phyloP scores from a whole-genome alignment of 2,888 invertebrate genomes.

The Drosophila leonis region DNA sequence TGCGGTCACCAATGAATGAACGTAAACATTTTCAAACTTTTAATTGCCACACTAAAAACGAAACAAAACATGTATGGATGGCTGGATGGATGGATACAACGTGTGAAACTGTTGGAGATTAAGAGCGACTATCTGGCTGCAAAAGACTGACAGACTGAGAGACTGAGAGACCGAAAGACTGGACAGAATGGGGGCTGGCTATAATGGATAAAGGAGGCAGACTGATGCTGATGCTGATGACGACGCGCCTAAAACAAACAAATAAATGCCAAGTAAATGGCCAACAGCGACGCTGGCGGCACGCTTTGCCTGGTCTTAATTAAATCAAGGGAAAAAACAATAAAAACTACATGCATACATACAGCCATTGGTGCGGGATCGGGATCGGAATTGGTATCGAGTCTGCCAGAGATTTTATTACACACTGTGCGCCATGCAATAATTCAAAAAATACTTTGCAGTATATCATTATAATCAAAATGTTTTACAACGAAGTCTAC shows the following conservation, averaged over 20 bases:
- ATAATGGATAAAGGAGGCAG: slow-evolving; percentile 19
- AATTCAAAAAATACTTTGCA: slow-evolving; percentile 77
- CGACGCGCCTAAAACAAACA: slow-evolving; percentile 80
- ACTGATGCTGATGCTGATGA: slow-evolving; percentile 45
- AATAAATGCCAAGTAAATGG: slow-evolving; percentile 75
- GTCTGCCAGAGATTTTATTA: slow-evolving; percentile 66
- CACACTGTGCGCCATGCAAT: slow-evolving; percentile 63
- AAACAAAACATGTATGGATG: slow-evolving; percentile 22
- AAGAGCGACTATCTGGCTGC: slow-evolving; percentile 52
- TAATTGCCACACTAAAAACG: slow-evolving; percentile 74
- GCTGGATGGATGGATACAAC: slow-evolving; percentile 35
- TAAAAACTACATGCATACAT: slow-evolving; percentile 55
- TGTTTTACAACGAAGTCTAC: slow-evolving; percentile 38
- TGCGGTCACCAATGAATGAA: slow-evolving; percentile 72
- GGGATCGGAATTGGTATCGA: slow-evolving; percentile 26
- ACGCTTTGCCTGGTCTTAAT: slow-evolving; percentile 75
- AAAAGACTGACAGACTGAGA: slow-evolving; percentile 15
- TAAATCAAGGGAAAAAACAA: slow-evolving; percentile 75
- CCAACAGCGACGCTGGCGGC: slow-evolving; percentile 69
- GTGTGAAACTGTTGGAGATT: slow-evolving; percentile 68
- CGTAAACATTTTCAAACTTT: slow-evolving; percentile 78
- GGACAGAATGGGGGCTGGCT: slow-evolving; percentile 14
- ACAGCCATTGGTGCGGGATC: slow-evolving; percentile 10
- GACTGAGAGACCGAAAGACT: slow-evolving; percentile 5
- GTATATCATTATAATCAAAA: slow-evolving; percentile 80